A percentile compares a stretch with the other conserved stretches of the same genome.
phyloP scores from a whole-genome alignment of 35 echinoderm and acorn worm genomes.

The Apostichopus parvimensis region DNA sequence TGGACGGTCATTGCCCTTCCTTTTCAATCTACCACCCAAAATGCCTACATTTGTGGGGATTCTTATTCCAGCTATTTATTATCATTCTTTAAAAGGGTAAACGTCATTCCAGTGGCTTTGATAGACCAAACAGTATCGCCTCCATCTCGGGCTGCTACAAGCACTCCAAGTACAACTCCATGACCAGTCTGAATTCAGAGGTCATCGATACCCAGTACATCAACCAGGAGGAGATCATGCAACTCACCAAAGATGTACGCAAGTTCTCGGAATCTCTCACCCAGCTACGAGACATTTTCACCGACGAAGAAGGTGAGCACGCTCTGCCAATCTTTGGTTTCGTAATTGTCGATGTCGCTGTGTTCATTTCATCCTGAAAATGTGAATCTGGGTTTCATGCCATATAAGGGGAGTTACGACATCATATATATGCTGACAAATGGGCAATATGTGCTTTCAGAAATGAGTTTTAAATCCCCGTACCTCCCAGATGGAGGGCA shows the following conservation, averaged over 20 bases:
- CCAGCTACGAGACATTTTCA: conserved; percentile 69
- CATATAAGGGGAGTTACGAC: too few species aligned
- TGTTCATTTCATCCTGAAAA: too few species aligned
- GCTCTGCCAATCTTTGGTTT: background rate
- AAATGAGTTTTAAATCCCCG: too few species aligned
- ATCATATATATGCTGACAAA: too few species aligned
- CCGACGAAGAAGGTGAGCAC: conserved; percentile 54
- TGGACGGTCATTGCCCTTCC: too few species aligned
- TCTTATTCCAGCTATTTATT: too few species aligned
- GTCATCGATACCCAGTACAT: conserved; percentile 80
- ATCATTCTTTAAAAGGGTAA: conserved; percentile 28
- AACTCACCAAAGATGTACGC: conserved; percentile 84
- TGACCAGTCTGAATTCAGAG: conserved; percentile 96
- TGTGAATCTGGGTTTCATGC: too few species aligned
- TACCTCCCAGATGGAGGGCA: too few species aligned
- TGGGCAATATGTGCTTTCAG: too few species aligned
- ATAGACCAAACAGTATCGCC: conserved; percentile 70
- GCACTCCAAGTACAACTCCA: conserved; percentile 87
- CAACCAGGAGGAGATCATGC: conserved; percentile 94
- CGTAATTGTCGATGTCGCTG: too few species aligned
- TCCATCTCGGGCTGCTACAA: conserved; percentile 60
- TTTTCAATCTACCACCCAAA: too few species aligned
- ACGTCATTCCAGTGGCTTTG: conserved; percentile 31
- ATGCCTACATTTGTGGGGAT: too few species aligned
- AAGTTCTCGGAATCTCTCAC: conserved; percentile 84